phyloP scores from a whole-genome alignment of 2,888 invertebrate genomes.

The Meloe dianella region DNA sequence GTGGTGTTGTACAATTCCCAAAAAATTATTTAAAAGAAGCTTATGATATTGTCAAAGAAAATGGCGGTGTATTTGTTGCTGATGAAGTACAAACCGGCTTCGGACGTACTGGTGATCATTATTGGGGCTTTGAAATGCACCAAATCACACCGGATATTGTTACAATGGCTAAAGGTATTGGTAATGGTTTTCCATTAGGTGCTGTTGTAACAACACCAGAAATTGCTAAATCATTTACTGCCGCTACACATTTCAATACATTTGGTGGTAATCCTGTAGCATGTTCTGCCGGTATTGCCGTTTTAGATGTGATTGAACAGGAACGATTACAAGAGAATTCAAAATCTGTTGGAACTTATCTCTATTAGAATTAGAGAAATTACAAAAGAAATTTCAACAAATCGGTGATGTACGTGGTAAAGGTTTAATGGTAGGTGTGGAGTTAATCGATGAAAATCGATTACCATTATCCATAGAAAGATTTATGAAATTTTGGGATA shows the following conservation, averaged over 20 bases:
- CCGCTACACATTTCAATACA: conserved; percentile 90
- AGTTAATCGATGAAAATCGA: conserved; percentile 77
- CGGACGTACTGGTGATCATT: conserved; percentile 90
- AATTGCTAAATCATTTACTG: conserved; percentile 78
- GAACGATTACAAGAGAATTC: conserved; percentile 82
- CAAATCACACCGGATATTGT: conserved; percentile 91
- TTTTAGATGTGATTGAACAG: conserved; percentile 92
- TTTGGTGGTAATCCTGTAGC: conserved; percentile 95
- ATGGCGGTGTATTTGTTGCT: conserved; percentile 87
- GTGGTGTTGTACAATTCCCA: conserved; percentile 92
- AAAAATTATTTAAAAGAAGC: conserved; percentile 84
- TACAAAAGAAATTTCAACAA: conserved; percentile 71
- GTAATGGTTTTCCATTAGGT: conserved; percentile 95
- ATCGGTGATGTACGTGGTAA: conserved; percentile 97
- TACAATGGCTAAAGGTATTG: conserved; percentile 93
- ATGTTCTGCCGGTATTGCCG: conserved; percentile 86
- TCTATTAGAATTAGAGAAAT: conserved; percentile 75
- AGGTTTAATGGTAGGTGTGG: conserved; percentile 95
- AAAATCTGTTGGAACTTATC: conserved; percentile 78
- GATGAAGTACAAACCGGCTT: conserved; percentile 99
- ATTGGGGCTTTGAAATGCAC: conserved; percentile 96
- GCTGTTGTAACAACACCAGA: conserved; percentile 92
- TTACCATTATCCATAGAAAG: conserved; percentile 69
- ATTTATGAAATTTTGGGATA: conserved; percentile 79
- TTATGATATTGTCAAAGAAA: conserved; percentile 74